Evolutionary conservation across 2,888 invertebrate species (phyloP), one percentile per base, ranked within the genome.

Genomic region (Agelastica alni): DNA sequence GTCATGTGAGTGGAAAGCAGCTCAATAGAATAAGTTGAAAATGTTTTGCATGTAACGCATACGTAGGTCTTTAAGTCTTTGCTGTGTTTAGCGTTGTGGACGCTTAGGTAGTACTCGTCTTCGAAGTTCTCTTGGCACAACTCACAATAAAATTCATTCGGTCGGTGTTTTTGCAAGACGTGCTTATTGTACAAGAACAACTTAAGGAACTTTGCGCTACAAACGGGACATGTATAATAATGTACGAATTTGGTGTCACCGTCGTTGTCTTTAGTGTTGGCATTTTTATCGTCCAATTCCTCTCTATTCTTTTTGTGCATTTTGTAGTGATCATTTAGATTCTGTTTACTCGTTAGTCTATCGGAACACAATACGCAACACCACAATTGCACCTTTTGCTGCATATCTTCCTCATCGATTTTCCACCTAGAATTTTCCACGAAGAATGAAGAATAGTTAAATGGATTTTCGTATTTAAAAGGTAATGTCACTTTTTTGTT

Each of bases 61-160:
- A 37, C 2, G 1, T 6, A 2, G 1, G 13, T 14, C 4, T 14
- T 12, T 1, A 5, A 4, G 14, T 34, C 14, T 14, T 7, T 13
- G 14, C 7, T 6, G 4, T 37, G 37, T 7, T 1, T 4, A 0
- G 18, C 10, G 2, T 7, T 18, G 37, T 37, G 37, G 2, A 37
- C n/a, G 18, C 37, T 37, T 17, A 37, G n/a, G 1, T 17, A 6
- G 18, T 17, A 37, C 2, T 37, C 5, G 18, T 53, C 34, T 1
- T 1, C 22, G 55, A 70, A 73, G 31, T 53, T 64, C 16, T 56
- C 61, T n/a, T 66, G 61, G 48, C 75, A 75, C 10, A 59, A 59
- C n/a, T 68, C 68, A 48, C 75, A 75, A 51, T 61, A 64, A 52
- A 67, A 72, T 17, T 67, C 62, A 37, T 72, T 71, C 32, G 67